Evolutionary conservation across 2,797 vertebrate genomes (phyloP).

Genomic region (Sparidentex hasta): DNA sequence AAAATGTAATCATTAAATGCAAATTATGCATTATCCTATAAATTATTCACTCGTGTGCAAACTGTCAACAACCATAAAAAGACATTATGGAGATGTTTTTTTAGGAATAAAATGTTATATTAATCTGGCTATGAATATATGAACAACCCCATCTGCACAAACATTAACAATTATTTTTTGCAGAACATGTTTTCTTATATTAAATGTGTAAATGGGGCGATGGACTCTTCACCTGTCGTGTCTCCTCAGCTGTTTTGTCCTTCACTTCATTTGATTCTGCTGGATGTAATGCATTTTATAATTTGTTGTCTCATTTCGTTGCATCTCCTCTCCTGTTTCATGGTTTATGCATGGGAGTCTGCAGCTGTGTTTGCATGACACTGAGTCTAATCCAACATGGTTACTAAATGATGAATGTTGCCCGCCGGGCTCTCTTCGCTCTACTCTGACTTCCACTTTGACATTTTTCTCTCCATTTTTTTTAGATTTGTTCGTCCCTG

Average conservation of each 20-base stretch:
- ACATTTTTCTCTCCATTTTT: conserved; percentile 35
- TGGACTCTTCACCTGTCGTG: too few relatives aligned
- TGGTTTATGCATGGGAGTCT: conserved; percentile 61
- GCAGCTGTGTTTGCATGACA: conserved; percentile 63
- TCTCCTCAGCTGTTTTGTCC: not conserved
- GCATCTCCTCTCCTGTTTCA: conserved; percentile 32
- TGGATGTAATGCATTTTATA: not conserved
- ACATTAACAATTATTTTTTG: too few relatives aligned
- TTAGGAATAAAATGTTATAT: too few relatives aligned
- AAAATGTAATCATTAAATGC: too few relatives aligned
- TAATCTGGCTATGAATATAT: too few relatives aligned
- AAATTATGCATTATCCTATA: too few relatives aligned
- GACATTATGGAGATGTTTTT: too few relatives aligned
- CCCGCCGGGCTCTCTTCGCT: conserved; percentile 30
- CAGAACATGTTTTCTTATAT: too few relatives aligned
- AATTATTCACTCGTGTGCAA: too few relatives aligned
- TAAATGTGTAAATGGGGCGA: too few relatives aligned
- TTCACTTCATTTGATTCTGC: not conserved
- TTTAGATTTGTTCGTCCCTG: conserved; percentile 31
- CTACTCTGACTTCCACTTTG: conserved; percentile 29
- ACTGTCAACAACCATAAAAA: too few relatives aligned
- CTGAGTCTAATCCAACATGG: conserved; percentile 48
- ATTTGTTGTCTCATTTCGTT: not conserved
- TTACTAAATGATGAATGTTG: conserved; percentile 49
- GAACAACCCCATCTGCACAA: too few relatives aligned